Conservation (phyloP, 2,797 vertebrate genomes). For the Acipenser ruthenus region DNA sequence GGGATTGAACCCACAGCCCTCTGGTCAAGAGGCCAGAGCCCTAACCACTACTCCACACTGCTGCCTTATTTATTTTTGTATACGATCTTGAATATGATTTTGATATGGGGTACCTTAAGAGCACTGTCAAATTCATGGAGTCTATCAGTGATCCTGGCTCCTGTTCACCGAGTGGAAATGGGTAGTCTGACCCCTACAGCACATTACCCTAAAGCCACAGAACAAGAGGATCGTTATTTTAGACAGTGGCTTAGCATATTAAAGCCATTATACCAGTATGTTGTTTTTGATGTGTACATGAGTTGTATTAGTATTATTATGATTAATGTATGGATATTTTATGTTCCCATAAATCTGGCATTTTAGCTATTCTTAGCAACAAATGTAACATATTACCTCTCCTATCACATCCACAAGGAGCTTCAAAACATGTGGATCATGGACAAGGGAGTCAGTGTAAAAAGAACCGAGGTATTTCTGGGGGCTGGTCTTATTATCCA, state of each 20-base stretch:
- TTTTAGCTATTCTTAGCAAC: no score
- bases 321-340: no score
- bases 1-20: no score
- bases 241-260: no score
- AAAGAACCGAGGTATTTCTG: conserved; percentile 84
- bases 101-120: conserved; percentile 65
- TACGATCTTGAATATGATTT: no score
- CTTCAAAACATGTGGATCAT: conserved; percentile 73
- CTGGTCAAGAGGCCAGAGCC: neutral
- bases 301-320: no score
- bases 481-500: conserved; percentile 72
- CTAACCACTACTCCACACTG: no score
- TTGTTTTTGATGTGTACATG: no score
- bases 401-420: conserved; percentile 78
- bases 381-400: conserved; percentile 60
- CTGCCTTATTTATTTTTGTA: no score
- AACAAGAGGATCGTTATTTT: no score
- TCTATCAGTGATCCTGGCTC: conserved; percentile 85
- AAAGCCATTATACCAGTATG: no score
- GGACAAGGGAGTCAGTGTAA: conserved; percentile 92
- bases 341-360: no score
- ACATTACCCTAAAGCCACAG: conserved; percentile 73
- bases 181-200: conserved; percentile 91
- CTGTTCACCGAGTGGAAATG: conserved; percentile 88
- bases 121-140: conserved; percentile 73